These are phyloP conservation scores for Hyperoplus immaculatus DNA, from an alignment of 2,797 vertebrate species.

Conservation along the genomic window DNA sequence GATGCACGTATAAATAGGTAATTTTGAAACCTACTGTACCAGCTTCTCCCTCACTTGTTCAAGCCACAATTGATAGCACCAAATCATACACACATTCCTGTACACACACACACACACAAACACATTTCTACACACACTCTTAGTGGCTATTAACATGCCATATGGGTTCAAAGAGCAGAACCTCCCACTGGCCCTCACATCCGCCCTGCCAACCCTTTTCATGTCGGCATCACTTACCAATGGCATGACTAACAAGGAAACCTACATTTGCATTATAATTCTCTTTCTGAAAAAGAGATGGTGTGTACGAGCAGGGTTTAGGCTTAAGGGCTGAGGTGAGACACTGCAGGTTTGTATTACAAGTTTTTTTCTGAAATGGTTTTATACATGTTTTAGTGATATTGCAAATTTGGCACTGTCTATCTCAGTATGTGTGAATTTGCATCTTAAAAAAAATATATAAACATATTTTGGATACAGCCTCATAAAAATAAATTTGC, in stretches of 20 bases:
- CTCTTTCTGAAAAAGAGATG: background rate
- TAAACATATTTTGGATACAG: too few relatives aligned
- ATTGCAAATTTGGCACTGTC: too few relatives aligned
- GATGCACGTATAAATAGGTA: conserved; percentile 28
- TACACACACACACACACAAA: conserved; percentile 24
- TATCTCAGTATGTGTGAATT: too few relatives aligned
- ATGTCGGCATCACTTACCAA: conserved; percentile 43
- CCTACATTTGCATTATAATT: conserved; percentile 17
- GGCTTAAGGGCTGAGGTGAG: background rate
- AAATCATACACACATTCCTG: conserved; percentile 10
- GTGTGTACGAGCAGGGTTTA: conserved; percentile 1
- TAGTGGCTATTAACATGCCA: conserved; percentile 49
- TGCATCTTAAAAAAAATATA: too few relatives aligned
- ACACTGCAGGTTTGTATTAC: too few relatives aligned
- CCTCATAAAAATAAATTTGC: too few relatives aligned
- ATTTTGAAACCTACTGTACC: conserved; percentile 12
- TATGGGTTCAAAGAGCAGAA: conserved; percentile 15
- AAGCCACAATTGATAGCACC: conserved; percentile 22
- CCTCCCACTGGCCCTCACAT: conserved; percentile 27
- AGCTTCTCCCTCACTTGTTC: conserved; percentile 31
- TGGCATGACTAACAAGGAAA: conserved; percentile 37
- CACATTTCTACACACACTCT: conserved; percentile 9
- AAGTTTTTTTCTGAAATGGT: too few relatives aligned
- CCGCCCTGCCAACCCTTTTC: conserved; percentile 27
- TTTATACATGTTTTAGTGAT: too few relatives aligned